phyloP scores from a whole-genome alignment of 2,888 invertebrate genomes.

The Masnerella sp. region DNA sequence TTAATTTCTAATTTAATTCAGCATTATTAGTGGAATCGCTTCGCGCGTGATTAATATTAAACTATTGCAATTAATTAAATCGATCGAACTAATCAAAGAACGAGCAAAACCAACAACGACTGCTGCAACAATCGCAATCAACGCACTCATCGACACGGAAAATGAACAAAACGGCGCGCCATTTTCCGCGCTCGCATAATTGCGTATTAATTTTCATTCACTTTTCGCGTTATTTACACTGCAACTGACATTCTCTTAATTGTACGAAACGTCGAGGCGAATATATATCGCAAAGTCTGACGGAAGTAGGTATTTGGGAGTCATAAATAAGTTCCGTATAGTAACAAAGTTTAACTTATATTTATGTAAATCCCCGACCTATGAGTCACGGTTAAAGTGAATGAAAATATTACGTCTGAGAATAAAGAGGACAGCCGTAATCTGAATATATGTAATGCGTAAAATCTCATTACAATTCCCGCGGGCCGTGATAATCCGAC shows the following conservation, averaged over 20 bases:
- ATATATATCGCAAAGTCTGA: constrained; percentile 29
- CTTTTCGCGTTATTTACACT: constrained; percentile 6
- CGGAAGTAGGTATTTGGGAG: constrained; percentile 50
- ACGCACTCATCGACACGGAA: too few species aligned
- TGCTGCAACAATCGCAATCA: too few species aligned
- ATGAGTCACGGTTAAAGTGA: constrained; percentile 48
- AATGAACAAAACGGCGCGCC: constrained; percentile 1
- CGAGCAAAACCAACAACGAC: too few species aligned
- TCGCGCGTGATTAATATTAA: neutral
- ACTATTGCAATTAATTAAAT: neutral
- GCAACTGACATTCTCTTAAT: constrained; percentile 15
- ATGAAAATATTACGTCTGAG: constrained; percentile 52
- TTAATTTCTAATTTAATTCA: constrained; percentile 36
- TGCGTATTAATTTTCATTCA: constrained; percentile 20
- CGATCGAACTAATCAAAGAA: neutral
- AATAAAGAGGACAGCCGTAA: constrained; percentile 41
- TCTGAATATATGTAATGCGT: constrained; percentile 37
- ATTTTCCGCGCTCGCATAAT: too few species aligned
- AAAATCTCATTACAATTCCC: constrained; percentile 17
- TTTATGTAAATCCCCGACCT: constrained; percentile 48
- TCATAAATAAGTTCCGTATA: constrained; percentile 45
- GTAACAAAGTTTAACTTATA: constrained; percentile 49
- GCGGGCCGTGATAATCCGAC: too few species aligned
- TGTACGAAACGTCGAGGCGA: constrained; percentile 20
- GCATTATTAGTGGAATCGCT: constrained; percentile 14